Conservation (phyloP, 1,140 invertebrate genomes). For the Andrena cerasifolii region DNA sequence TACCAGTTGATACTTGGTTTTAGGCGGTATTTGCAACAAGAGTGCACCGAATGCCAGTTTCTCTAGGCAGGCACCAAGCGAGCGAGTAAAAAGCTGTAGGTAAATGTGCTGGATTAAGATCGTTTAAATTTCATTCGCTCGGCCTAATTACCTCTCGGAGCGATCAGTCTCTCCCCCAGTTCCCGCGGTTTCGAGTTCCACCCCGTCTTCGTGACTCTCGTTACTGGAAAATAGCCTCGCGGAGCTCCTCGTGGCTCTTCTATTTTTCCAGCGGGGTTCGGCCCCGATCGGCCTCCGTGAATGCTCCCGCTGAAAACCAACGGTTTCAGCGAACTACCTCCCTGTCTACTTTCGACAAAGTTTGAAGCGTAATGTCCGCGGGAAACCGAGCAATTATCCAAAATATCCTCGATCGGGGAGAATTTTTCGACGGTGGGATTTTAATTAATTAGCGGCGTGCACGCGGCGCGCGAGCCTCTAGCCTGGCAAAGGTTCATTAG, state of each 20-base stretch:
- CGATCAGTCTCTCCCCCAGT: not conserved
- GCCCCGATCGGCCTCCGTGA: not conserved
- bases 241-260: no score
- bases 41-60: no score
- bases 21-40: no score
- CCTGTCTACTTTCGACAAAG: no score
- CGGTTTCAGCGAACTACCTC: not conserved
- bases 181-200: slow-evolving; percentile 5
- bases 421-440: slow-evolving; percentile 52
- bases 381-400: slow-evolving; percentile 47
- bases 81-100: no score
- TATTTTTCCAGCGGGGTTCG: not conserved
- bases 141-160: slow-evolving; percentile 16
- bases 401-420: slow-evolving; percentile 50
- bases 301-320: not conserved
- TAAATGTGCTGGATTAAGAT: not conserved
- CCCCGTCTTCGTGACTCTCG: not conserved
- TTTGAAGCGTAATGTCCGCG: slow-evolving; percentile 36
- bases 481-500: slow-evolving; percentile 72
- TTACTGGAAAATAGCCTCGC: not conserved
- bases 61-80: no score
- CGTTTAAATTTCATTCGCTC: slow-evolving; percentile 28
- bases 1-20: no score
- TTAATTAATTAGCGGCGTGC: slow-evolving; percentile 65
- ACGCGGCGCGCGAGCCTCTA: slow-evolving; percentile 8